Evolutionary conservation across 1,140 invertebrate genomes (phyloP).

Genomic region (Drosophila leontia): DNA sequence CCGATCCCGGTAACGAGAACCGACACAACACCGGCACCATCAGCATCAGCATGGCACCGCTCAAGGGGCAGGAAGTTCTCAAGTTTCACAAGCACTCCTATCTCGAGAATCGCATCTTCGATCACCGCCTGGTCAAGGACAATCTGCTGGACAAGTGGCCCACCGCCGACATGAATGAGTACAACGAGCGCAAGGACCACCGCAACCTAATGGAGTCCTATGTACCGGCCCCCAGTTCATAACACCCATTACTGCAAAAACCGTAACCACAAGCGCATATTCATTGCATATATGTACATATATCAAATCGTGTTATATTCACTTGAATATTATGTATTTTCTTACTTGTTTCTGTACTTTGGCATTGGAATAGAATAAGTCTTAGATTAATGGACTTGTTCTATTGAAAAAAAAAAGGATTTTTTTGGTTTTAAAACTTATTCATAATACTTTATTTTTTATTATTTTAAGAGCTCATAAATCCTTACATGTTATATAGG

Average conservation of each 20-base stretch:
- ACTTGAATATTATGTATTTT: not conserved
- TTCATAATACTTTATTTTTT: not conserved
- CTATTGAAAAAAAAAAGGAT: no score
- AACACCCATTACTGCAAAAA: constrained; percentile 4
- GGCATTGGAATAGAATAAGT: no score
- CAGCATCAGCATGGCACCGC: constrained; percentile 61
- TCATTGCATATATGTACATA: not conserved
- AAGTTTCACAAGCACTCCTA: constrained; percentile 78
- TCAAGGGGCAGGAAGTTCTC: constrained; percentile 70
- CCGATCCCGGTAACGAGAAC: constrained; percentile 12
- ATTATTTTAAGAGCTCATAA: not conserved
- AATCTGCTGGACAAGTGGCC: constrained; percentile 82
- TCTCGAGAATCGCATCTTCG: constrained; percentile 83
- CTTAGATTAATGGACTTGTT: no score
- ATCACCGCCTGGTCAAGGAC: constrained; percentile 81
- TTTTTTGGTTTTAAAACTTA: not conserved
- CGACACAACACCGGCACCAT: constrained; percentile 32
- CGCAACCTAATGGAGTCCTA: constrained; percentile 84
- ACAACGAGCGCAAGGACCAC: constrained; percentile 81
- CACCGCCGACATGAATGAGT: constrained; percentile 73
- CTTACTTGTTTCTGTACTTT: not conserved
- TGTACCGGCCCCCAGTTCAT: constrained; percentile 63
- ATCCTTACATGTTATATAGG: not conserved
- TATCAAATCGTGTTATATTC: not conserved
- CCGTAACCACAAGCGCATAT: constrained; percentile 1